Percentiles rank a stretch among this genome's conserved stretches.
Evolutionary conservation across 1,140 invertebrate species (phyloP).

Genomic region (Oedothorax gibbosus): DNA sequence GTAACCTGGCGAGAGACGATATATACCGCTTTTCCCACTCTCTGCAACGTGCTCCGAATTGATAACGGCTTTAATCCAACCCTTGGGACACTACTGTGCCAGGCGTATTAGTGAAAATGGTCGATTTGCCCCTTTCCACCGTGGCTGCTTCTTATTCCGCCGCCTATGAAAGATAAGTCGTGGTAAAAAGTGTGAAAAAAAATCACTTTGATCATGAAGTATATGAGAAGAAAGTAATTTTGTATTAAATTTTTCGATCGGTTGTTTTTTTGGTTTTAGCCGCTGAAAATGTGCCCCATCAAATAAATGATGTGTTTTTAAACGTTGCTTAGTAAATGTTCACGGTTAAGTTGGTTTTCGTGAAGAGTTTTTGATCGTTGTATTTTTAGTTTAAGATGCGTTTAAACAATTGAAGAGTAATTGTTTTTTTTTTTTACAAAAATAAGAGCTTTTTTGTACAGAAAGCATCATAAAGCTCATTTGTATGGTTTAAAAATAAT

Average conservation of each 20-base stretch:
- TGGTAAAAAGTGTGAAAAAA: conserved; percentile 24
- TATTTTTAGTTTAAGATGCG: no score
- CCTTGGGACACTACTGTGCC: conserved; percentile 35
- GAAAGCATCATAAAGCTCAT: no score
- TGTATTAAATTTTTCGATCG: conserved; percentile 54
- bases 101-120: conserved; percentile 56
- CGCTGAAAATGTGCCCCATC: no score
- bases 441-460: no score
- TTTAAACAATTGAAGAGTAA: no score
- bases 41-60: conserved; percentile 57
- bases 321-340: no score
- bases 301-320: no score
- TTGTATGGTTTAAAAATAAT: no score
- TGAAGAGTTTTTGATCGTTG: no score
- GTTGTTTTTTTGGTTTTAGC: no score
- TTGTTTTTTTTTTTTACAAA: no score
- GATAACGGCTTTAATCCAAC: conserved; percentile 60
- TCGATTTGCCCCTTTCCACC: conserved; percentile 47
- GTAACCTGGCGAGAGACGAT: conserved; percentile 56
- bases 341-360: no score
- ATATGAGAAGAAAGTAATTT: conserved; percentile 56
- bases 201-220: conserved; percentile 47
- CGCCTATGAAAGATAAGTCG: conserved; percentile 43
- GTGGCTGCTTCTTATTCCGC: conserved; percentile 48
- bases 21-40: conserved; percentile 55